Evolutionary conservation across 2,797 vertebrate genomes (phyloP), one percentile per base, ranked within the genome.

Genomic region (Diplodus puntazzo): DNA sequence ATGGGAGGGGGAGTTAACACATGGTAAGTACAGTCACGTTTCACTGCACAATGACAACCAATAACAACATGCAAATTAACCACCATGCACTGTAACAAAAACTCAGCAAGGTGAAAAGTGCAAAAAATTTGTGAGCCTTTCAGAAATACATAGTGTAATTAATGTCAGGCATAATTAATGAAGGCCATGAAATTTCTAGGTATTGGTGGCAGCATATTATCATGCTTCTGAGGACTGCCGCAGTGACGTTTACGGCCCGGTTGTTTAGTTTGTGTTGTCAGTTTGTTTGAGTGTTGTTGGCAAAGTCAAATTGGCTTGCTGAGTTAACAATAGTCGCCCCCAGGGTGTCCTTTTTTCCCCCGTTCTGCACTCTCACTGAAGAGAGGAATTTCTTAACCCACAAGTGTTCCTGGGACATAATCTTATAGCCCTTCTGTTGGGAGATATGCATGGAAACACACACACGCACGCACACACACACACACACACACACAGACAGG

Each of bases 21-120:
- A 88, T 69, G 84, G 69, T 80, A 75, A 88, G 89, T 80, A 83
- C 71, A 91, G 93, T 94, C 94, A 94, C 92, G 92, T 94, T 95
- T 94, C 92, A 92, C 89, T 93, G 91, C 90, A 90, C 89, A 89
- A 81, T 81, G 82, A 91, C 85, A 78, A 85, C 88, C 76, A 83
- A 83, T 85, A 83, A 80, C 73, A 54, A 49, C 84, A 91, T 89
- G 83, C 81, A 87, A 71, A 88, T 82, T 83, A 64, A 81, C 80
- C 74, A 75, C 21, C 75, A 70, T 80, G 81, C 73, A 76, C 70
- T 62, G 54, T 63, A 70, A 81, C 57, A 70, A 70, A 84, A 77
- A 87, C 11, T 65, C 63, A 80, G 77, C 79, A 84, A 84, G 69
- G 81, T 89, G 81, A 80, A 84, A 80, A 78, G 73, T 67, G 50